Percentiles rank a stretch among this genome's conserved stretches.
Evolutionary conservation across 2,113 vertebrate species (phyloP).

Genomic region (Morphnarchus princeps): DNA sequence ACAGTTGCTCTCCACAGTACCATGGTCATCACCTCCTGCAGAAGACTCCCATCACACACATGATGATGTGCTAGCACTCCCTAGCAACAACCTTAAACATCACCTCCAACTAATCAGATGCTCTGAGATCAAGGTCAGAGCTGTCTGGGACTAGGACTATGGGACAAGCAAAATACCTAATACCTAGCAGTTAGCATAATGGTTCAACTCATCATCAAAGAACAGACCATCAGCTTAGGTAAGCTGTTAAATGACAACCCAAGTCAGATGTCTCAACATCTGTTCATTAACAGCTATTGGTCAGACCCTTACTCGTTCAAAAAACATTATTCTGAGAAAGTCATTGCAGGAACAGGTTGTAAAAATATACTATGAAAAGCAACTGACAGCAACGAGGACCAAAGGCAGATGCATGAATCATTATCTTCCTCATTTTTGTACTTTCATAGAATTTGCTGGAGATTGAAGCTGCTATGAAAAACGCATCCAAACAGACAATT

Average conservation of each 20-base stretch:
- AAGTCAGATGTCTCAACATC: neutral
- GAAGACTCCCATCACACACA: neutral
- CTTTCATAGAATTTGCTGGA: neutral
- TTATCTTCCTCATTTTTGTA: neutral
- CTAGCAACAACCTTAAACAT: neutral
- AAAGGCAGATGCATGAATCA: accelerated
- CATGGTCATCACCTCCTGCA: neutral
- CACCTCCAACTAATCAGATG: neutral
- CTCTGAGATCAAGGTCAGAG: neutral
- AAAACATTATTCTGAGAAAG: neutral
- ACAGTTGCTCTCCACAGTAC: neutral
- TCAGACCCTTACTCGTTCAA: neutral
- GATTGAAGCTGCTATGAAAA: neutral
- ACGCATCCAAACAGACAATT: neutral
- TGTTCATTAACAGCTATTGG: neutral
- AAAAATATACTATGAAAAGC: neutral
- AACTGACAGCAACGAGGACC: neutral
- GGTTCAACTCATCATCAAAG: neutral
- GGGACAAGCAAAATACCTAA: neutral
- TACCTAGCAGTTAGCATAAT: neutral
- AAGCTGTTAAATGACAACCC: neutral
- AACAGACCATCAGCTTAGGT: neutral
- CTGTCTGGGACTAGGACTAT: too few species aligned
- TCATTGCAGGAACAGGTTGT: neutral
- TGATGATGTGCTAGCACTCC: neutral